phyloP scores from a whole-genome alignment of 2,113 vertebrate species.

The Marcusenius ussheri region DNA sequence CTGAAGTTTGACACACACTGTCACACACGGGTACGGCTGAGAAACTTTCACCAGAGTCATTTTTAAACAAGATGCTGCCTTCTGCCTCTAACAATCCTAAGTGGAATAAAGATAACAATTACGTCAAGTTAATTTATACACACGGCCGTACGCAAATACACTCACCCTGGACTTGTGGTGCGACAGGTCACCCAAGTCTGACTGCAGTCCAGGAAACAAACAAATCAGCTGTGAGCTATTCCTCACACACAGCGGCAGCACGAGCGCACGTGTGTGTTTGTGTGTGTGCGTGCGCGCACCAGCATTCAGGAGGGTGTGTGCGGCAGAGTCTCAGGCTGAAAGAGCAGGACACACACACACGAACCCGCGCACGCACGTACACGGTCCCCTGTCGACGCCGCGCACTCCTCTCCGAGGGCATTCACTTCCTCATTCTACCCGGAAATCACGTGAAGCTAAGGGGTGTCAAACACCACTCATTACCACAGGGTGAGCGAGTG shows the following conservation, averaged over 20 bases:
- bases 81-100: not conserved
- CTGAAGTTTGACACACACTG: not conserved
- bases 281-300: not conserved
- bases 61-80: not conserved
- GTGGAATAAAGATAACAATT: not conserved
- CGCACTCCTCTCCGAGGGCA: slow-evolving; percentile 2
- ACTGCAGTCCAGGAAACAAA: slow-evolving; percentile 10
- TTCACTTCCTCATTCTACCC: slow-evolving; percentile 58
- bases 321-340: not conserved
- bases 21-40: not conserved
- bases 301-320: not conserved
- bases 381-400: slow-evolving; percentile 8
- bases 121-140: not conserved
- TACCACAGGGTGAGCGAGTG: not conserved
- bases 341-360: not conserved
- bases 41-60: not conserved
- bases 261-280: not conserved
- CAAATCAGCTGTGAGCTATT: not conserved
- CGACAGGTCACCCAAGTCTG: not conserved
- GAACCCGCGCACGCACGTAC: not conserved
- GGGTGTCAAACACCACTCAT: not conserved
- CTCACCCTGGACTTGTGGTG: slow-evolving; percentile 10
- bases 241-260: not conserved
- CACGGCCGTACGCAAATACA: not conserved
- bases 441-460: slow-evolving; percentile 40